These are phyloP conservation scores for Leptopterna dolabrata DNA, from an alignment of 2,888 invertebrate genomes.

Conservation along the genomic window DNA sequence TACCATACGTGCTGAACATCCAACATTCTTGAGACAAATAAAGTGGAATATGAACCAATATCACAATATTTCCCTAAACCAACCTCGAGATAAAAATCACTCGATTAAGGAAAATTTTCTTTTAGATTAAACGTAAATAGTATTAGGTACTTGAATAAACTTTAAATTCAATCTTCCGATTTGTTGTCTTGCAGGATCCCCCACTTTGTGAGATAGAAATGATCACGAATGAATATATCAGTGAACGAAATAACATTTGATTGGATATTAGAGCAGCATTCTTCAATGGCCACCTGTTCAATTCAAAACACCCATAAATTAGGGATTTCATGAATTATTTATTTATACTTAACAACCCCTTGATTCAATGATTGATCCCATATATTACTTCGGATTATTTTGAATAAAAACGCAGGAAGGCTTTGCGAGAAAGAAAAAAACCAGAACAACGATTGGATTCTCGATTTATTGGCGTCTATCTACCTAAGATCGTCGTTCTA, in stretches of 20 bases:
- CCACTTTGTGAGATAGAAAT: not conserved
- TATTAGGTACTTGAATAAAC: too few relatives aligned
- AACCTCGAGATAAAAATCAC: too few relatives aligned
- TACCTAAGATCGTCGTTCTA: not conserved
- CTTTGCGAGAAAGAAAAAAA: not conserved
- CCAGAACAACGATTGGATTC: not conserved
- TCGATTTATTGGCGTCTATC: conserved; percentile 1
- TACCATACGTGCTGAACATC: too few relatives aligned
- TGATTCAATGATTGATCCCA: not conserved
- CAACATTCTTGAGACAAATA: too few relatives aligned
- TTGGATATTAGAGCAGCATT: not conserved
- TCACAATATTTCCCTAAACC: too few relatives aligned
- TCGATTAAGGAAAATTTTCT: too few relatives aligned
- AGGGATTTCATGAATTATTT: not conserved
- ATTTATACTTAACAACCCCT: not conserved
- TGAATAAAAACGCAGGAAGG: not conserved
- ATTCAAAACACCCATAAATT: not conserved
- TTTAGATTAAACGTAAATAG: too few relatives aligned
- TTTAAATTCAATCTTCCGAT: not conserved
- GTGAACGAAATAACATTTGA: not conserved
- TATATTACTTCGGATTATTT: not conserved
- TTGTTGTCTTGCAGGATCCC: not conserved
- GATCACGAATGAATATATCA: not conserved
- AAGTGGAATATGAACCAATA: too few relatives aligned
- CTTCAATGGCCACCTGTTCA: not conserved